Evolutionary conservation across 2,888 invertebrate genomes (phyloP), one percentile per base, ranked within the genome.

Genomic region (Drosophila meridiana): DNA sequence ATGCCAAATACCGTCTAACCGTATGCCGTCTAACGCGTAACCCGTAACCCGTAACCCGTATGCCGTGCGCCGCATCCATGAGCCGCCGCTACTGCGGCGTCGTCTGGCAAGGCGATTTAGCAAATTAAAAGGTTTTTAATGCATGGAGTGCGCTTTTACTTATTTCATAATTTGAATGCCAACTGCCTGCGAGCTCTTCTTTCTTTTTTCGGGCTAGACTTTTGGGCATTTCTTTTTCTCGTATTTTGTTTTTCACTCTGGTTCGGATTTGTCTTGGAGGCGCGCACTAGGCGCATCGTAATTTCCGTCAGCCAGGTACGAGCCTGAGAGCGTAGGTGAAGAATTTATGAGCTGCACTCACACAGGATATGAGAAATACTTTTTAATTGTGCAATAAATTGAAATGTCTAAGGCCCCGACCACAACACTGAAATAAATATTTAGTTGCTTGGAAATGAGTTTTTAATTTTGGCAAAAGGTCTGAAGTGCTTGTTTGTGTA

Each of bases 111-210:
- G 91, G 92, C 91, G 91, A 92, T 92, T 92, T 92, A 92, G 87
- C 91, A 92, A 92, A 92, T 92, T 92, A 92, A 92, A 92, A 92
- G 91, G 92, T 86, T 92, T 91, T 92, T 92, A 92, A 92, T 92
- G 92, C 92, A 87, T 90, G 91, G 78, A 90, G 90, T 90, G 87
- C 83, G 88, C 91, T 87, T 90, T 86, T 82, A 91, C 90, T 91
- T 91, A 91, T 87, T 89, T 90, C 87, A 87, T 91, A 90, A 91
- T 91, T 90, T 86, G 73, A 64, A 87, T 80, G 82, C 82, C 86
- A 73, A 78, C 86, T 86, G 62, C 30, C 66, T n/a, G 50, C 69
- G 52, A 56, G 73, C 75, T 78, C 70, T 70, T 73, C 65, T 78
- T 72, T 71, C 62, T 73, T 60, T 73, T 80, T 78, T 64, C 63